These are phyloP conservation scores for Phrynocephalus versicolor DNA, from an alignment of 2,113 vertebrate genomes.

Conservation along the genomic window DNA sequence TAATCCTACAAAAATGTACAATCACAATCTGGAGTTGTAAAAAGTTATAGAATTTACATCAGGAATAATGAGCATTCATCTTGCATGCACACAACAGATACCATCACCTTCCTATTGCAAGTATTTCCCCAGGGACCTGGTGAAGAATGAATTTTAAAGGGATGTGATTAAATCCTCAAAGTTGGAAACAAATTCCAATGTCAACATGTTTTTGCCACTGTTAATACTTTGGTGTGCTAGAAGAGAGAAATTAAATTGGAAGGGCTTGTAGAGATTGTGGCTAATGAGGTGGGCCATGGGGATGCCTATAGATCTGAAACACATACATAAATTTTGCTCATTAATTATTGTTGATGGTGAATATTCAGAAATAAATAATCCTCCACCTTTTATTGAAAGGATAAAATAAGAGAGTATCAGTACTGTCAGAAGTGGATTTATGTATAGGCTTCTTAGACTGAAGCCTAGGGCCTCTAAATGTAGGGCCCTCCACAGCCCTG, in stretches of 20 bases:
- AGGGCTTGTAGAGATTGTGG: slow-evolving; percentile 12
- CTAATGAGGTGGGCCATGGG: slow-evolving; percentile 29
- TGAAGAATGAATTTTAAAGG: slow-evolving; percentile 5
- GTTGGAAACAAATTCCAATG: slow-evolving; percentile 11
- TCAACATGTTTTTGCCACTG: slow-evolving; percentile 8
- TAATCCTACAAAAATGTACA: slow-evolving; percentile 4
- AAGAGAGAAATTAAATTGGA: background rate
- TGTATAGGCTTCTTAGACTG: too few relatives aligned
- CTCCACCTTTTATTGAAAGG: background rate
- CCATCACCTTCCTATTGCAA: slow-evolving; percentile 19
- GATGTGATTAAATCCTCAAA: background rate
- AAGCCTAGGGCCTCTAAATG: too few relatives aligned
- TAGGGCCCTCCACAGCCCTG: too few relatives aligned
- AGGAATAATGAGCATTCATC: background rate
- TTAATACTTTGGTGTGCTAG: background rate
- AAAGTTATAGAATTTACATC: background rate
- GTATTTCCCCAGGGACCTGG: slow-evolving; percentile 17
- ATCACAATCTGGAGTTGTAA: slow-evolving; percentile 7
- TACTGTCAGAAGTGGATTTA: too few relatives aligned
- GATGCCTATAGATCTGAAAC: background rate
- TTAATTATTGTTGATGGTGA: background rate
- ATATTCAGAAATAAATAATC: background rate
- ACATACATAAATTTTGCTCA: background rate
- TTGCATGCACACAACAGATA: background rate
- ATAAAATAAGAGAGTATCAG: too few relatives aligned